Evolutionary conservation across 23 tunicate species (phyloP), one percentile per base, ranked within the genome.

Genomic region (Aplidium turbinatum): DNA sequence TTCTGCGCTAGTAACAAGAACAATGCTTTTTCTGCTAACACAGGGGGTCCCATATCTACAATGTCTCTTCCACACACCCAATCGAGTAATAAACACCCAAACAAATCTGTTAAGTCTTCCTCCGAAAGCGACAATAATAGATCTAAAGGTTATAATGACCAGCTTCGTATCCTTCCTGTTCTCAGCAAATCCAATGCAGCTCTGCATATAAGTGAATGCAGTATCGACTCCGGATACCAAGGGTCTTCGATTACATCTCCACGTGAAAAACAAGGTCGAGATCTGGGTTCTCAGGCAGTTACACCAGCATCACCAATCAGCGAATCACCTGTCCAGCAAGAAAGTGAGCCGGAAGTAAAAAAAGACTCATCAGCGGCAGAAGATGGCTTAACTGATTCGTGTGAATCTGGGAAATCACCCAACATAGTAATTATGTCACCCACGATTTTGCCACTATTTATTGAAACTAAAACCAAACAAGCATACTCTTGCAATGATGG

Each of bases 151-250:
- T 36, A 36, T 19, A 35, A 4, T 21, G 50, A 65, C 9, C 50
- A 36, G 24, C 23, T 35, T 7, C 48, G 72, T 3, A 21, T 38
- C 19, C 5, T 65, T 65, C 7, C 72, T 16, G 50, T 38, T 6
- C 24, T 65, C 3, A 11, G 50, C 72, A 65, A 65, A 18, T 63
- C 72, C 3, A 72, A 71, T 53, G 36, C 72, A 25, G 73, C 68
- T 3, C 76, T 74, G 5, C 89, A 75, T 19, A 65, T 35, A 13
- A 83, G 89, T 45, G 89, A 83, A 33, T 83, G 89, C 53, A 74
- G 81, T 38, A 83, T 83, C n/a, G 89, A 83, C 39, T 83, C 89
- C 18, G 89, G 89, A 4, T 83, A 83, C 52, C 89, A 83, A 36
- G 89, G 70, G 33, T 65, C 76, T 13, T 83, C 58, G 4, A 33